These are phyloP conservation scores for Perca schrenkii DNA, from an alignment of 2,113 vertebrate species.

Conservation along the genomic window DNA sequence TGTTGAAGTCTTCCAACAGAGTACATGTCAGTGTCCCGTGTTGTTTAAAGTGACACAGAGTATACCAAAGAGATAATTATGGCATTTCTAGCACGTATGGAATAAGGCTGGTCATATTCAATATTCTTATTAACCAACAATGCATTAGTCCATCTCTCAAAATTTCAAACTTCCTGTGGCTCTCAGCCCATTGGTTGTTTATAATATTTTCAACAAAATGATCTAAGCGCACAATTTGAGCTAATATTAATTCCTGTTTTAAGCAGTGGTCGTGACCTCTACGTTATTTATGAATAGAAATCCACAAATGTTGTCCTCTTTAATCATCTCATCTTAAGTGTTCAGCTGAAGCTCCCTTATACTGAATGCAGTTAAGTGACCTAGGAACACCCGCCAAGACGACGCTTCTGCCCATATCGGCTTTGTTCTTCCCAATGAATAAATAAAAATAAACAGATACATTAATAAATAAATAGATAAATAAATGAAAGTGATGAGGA, in stretches of 20 bases:
- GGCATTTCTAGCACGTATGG: neutral
- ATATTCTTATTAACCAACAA: neutral
- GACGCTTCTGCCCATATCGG: neutral
- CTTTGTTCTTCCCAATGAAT: neutral
- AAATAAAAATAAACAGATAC: conserved; percentile 24
- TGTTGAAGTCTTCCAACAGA: neutral
- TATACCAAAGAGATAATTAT: neutral
- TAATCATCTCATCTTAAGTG: neutral
- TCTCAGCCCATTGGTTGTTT: neutral
- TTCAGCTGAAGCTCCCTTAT: neutral
- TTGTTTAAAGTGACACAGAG: neutral
- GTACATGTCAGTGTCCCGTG: neutral
- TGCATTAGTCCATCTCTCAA: neutral
- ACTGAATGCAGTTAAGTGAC: neutral
- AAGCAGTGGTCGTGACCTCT: neutral
- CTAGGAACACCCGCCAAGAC: neutral
- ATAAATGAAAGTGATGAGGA: conserved; percentile 30
- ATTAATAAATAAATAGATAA: conserved; percentile 41
- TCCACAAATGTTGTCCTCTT: neutral
- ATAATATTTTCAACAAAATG: neutral
- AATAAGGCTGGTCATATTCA: neutral
- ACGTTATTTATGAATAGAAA: conserved; percentile 8
- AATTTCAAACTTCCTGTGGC: neutral
- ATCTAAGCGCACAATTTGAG: neutral
- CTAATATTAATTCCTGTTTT: neutral